Evolutionary conservation across 1,140 invertebrate genomes (phyloP).

Genomic region (Dreissena rostriformis): DNA sequence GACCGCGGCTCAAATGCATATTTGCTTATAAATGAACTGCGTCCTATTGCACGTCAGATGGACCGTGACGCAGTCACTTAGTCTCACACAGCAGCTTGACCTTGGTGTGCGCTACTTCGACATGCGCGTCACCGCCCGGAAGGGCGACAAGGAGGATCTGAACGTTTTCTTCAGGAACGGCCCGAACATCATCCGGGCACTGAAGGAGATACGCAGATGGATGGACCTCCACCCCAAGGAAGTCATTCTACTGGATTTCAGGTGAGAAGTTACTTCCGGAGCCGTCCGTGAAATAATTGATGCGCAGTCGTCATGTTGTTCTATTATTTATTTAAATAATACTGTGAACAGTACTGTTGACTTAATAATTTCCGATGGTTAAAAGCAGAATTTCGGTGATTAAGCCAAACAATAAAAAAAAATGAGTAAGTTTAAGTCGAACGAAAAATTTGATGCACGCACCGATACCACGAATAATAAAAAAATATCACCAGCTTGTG

Average conservation of each 20-base stretch:
- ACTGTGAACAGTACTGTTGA: too few species aligned
- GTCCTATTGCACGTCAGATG: slow-evolving; percentile 15
- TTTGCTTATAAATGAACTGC: not conserved
- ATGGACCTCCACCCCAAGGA: slow-evolving; percentile 23
- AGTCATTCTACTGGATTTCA: slow-evolving; percentile 33
- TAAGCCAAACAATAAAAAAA: too few species aligned
- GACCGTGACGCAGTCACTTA: slow-evolving; percentile 23
- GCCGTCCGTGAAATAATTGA: too few species aligned
- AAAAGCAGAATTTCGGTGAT: too few species aligned
- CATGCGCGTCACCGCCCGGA: slow-evolving; percentile 19
- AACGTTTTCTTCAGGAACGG: slow-evolving; percentile 30
- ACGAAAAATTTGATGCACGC: too few species aligned
- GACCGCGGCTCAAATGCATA: not conserved
- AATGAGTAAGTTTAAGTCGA: too few species aligned
- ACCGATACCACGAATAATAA: too few species aligned
- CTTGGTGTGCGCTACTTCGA: slow-evolving; percentile 43
- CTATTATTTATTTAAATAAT: too few species aligned
- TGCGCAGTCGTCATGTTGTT: too few species aligned
- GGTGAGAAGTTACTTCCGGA: not conserved
- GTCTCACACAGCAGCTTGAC: slow-evolving; percentile 32
- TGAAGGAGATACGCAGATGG: slow-evolving; percentile 28
- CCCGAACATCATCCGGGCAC: slow-evolving; percentile 15
- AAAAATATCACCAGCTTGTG: too few species aligned
- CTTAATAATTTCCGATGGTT: too few species aligned
- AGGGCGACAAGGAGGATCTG: slow-evolving; percentile 16